A percentile compares a stretch with the other conserved stretches of the same genome.
Conservation (phyloP, 2,113 vertebrate genomes). For the Sceloporus tristichus region DNA sequence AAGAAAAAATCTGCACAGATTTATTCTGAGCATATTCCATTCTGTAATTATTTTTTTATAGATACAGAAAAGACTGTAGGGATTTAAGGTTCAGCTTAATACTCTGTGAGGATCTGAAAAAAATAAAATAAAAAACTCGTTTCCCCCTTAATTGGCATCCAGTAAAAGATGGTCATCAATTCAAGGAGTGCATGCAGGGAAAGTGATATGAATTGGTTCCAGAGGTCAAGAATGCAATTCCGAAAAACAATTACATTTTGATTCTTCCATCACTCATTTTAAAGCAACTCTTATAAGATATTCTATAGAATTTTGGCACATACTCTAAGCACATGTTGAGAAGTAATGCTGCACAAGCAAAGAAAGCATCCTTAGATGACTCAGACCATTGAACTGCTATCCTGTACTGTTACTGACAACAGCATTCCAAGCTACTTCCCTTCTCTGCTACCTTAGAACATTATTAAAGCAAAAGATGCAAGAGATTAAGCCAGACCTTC, state of each 20-base stretch:
- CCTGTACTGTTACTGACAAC: neutral
- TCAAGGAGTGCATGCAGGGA: neutral
- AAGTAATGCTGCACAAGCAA: neutral
- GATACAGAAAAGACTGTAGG: conserved; percentile 48
- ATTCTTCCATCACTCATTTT: conserved; percentile 9
- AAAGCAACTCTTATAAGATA: neutral
- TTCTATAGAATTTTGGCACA: neutral
- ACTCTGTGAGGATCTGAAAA: conserved; percentile 55
- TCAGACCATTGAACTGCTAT: neutral
- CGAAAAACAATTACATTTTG: neutral
- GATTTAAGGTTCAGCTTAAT: conserved; percentile 46
- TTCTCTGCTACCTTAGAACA: neutral
- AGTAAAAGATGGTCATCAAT: conserved; percentile 5
- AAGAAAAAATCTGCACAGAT: conserved; percentile 55
- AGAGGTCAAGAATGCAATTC: conserved; percentile 2
- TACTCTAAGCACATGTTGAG: neutral
- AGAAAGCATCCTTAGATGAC: neutral
- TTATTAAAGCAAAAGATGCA: neutral
- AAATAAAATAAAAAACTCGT: conserved; percentile 18
- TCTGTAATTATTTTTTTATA: conserved; percentile 59
- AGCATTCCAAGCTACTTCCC: neutral
- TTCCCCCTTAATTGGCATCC: conserved; percentile 11
- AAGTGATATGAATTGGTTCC: conserved; percentile 15
- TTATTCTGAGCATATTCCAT: conserved; percentile 63
- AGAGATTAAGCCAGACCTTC: neutral